Evolutionary conservation across 92 coral and sea anemone species (phyloP).

Genomic region (Porites divaricata): DNA sequence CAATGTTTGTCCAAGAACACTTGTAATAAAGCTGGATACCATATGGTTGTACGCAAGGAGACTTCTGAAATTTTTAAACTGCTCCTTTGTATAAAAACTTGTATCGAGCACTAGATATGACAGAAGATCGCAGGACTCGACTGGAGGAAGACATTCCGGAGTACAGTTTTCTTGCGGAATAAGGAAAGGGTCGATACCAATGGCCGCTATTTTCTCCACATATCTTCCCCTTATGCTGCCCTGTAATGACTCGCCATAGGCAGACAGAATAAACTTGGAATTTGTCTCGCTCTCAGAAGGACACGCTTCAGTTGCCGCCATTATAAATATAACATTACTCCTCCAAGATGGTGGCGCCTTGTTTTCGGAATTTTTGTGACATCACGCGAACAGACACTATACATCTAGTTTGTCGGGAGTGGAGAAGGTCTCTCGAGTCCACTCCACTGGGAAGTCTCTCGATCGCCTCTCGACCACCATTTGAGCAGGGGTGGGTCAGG

Average conservation of each 20-base stretch:
- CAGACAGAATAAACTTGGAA: conserved; percentile 5
- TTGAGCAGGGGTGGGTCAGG: no score
- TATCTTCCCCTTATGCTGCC: conserved; percentile 1
- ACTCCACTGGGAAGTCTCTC: no score
- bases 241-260: no score
- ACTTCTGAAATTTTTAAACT: not conserved
- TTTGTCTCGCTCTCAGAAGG: conserved; percentile 21
- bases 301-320: conserved; percentile 16
- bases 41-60: not conserved
- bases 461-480: no score
- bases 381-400: no score
- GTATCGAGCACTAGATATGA: not conserved
- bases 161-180: not conserved
- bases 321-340: no score
- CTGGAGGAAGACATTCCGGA: no score
- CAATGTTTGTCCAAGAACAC: conserved; percentile 10
- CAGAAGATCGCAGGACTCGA: not conserved
- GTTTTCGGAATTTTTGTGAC: no score
- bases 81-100: no score
- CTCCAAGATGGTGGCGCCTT: no score
- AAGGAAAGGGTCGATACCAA: conserved; percentile 19
- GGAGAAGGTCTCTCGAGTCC: no score
- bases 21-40: not conserved
- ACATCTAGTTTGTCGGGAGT: no score
- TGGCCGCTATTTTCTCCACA: conserved; percentile 20